Conservation (phyloP, 2,797 vertebrate species). For the Cyclura pinguis region DNA sequence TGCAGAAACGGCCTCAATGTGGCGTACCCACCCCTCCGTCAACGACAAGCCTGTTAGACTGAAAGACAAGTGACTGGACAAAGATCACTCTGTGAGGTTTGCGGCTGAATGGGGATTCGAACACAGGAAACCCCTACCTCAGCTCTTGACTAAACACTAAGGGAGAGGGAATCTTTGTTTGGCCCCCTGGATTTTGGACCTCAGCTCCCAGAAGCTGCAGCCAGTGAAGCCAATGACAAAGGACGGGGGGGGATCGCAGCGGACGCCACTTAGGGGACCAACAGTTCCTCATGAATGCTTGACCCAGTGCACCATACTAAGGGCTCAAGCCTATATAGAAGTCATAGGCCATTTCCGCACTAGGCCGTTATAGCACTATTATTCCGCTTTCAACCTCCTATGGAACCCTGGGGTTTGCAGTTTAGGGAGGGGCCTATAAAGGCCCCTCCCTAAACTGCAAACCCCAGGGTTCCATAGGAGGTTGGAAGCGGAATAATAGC, state of each 20-base stretch:
- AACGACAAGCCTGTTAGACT: neutral
- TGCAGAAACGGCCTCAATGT: too few species aligned
- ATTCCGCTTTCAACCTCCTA: too few species aligned
- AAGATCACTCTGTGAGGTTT: neutral
- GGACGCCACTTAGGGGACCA: neutral
- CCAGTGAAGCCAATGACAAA: neutral
- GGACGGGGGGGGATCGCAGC: neutral
- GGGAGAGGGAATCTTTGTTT: too few species aligned
- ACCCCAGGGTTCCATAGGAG: too few species aligned
- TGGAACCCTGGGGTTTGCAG: too few species aligned
- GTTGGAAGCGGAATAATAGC: too few species aligned
- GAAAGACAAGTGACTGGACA: neutral
- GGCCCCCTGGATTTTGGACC: neutral
- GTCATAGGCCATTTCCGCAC: neutral
- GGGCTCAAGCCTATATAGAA: neutral
- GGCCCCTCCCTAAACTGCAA: too few species aligned
- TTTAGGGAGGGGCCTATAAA: too few species aligned
- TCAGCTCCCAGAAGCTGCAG: neutral
- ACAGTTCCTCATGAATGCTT: neutral
- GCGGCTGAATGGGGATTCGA: neutral
- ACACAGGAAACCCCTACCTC: neutral
- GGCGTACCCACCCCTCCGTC: too few species aligned
- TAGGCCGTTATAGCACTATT: too few species aligned
- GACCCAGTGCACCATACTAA: neutral
- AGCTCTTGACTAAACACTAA: too few species aligned